Conservation (phyloP, 2,888 invertebrate genomes). For the Ophonus ardosiacus region DNA sequence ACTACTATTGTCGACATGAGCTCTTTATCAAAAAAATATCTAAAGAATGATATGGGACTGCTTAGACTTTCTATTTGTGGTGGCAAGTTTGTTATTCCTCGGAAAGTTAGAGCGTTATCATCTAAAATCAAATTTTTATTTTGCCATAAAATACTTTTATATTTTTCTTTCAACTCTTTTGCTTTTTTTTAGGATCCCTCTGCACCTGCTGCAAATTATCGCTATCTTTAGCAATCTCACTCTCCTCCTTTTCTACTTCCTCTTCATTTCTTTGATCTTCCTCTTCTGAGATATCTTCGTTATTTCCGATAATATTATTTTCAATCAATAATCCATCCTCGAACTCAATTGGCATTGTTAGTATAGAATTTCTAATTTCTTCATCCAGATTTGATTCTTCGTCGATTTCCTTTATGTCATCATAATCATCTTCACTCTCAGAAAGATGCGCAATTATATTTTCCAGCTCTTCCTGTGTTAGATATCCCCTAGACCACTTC, state of each 20-base stretch:
- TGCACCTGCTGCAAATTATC: background rate
- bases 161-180: too few species aligned
- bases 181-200: too few species aligned
- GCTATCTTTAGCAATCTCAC: background rate
- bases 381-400: background rate
- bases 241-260: background rate
- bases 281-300: background rate
- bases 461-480: constrained; percentile 1
- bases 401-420: background rate
- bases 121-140: too few species aligned
- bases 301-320: background rate
- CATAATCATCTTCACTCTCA: constrained; percentile 8
- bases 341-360: background rate
- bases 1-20: constrained; percentile 6
- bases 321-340: constrained; percentile 2
- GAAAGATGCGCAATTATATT: background rate
- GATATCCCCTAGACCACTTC: background rate
- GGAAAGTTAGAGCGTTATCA: too few species aligned
- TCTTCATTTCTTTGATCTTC: background rate
- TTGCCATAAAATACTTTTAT: too few species aligned
- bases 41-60: background rate
- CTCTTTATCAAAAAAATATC: constrained; percentile 18
- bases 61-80: background rate
- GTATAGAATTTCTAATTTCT: constrained; percentile 17
- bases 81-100: too few species aligned